Base-by-base conservation (phyloP, 2,888 invertebrate genomes). In the Folsomia candida region DNA sequence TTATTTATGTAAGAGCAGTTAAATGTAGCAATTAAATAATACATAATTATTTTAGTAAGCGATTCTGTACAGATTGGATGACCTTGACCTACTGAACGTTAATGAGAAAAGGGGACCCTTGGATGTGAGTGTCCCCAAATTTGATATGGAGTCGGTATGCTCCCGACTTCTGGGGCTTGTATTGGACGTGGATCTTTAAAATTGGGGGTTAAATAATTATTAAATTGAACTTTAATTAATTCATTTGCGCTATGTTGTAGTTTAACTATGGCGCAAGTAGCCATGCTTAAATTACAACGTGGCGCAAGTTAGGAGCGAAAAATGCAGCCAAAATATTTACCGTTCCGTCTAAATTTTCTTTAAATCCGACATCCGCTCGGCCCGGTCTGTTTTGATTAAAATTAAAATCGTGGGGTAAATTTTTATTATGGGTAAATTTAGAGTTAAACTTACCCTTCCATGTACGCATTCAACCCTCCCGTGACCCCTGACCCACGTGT, bases 111-210 rank as follows among this genome's bases (percentile, higher is more conserved):
- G 79, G 79, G 22, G 70, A 70, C 28, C 79, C 79, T 54, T 71
- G 70, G 0, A 79, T 74, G 25, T 76, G 77, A 9, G 72, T 72
- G 26, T 78, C 75, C 18, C 79, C 79, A 54, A 77, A 79, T 67
- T 77, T 74, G n/a, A 79, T 20, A 67, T 79, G 76, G n/a, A 79
- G 63, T 66, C 72, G 75, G 68, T 79, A 79, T 22, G 74, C 63
- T 11, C 79, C 79, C 14, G 71, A 65, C 62, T 73, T 71, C 2
- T 68, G 69, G 3, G 79, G 79, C 62, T 79, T 79, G 65, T 79
- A 79, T 37, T 79, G 79, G 29, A 78, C 78, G 51, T 78, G 77
- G 47, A 79, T 72, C n/a, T n/a, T n/a, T n/a, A n/a, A n/a, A n/a
- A n/a, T n/a, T n/a, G n/a, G n/a, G n/a, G n/a, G n/a, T n/a, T n/a